Evolutionary conservation across 2,888 invertebrate species (phyloP).

Genomic region (Tinea semifulvella): DNA sequence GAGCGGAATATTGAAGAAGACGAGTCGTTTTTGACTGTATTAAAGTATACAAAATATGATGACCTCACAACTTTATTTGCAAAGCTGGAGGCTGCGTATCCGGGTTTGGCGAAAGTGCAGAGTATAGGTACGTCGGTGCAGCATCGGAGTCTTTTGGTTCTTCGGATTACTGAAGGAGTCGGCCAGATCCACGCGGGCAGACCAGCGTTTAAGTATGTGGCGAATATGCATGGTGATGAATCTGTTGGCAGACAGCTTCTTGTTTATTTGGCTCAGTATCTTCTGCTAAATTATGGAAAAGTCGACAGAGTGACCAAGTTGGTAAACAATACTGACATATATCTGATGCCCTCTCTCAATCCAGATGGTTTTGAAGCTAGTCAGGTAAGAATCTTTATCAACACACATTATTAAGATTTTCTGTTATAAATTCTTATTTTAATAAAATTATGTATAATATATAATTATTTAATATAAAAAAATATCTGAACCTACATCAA

Average conservation of each 20-base stretch:
- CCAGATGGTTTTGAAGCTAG: constrained; percentile 94
- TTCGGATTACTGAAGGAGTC: constrained; percentile 83
- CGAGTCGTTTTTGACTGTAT: constrained; percentile 66
- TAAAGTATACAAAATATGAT: constrained; percentile 75
- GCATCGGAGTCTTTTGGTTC: constrained; percentile 80
- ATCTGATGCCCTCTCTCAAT: constrained; percentile 96
- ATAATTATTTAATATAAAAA: too few relatives aligned
- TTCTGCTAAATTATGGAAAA: constrained; percentile 79
- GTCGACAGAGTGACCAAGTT: constrained; percentile 76
- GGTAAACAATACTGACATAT: constrained; percentile 89
- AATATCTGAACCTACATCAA: too few relatives aligned
- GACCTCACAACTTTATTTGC: constrained; percentile 73
- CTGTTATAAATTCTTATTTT: too few relatives aligned
- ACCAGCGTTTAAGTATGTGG: constrained; percentile 94
- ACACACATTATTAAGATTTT: too few relatives aligned
- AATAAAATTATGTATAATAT: too few relatives aligned
- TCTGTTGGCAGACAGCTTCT: constrained; percentile 86
- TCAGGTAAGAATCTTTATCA: constrained; percentile 68
- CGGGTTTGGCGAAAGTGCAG: constrained; percentile 74
- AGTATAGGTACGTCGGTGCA: constrained; percentile 87
- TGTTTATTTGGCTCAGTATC: constrained; percentile 83
- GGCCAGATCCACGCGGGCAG: constrained; percentile 62
- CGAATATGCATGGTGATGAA: constrained; percentile 98
- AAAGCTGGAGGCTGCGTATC: constrained; percentile 70
- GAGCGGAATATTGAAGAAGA: constrained; percentile 39